These are phyloP conservation scores for Hemicrepidius hirtus DNA, from an alignment of 2,888 invertebrate genomes.

Conservation along the genomic window DNA sequence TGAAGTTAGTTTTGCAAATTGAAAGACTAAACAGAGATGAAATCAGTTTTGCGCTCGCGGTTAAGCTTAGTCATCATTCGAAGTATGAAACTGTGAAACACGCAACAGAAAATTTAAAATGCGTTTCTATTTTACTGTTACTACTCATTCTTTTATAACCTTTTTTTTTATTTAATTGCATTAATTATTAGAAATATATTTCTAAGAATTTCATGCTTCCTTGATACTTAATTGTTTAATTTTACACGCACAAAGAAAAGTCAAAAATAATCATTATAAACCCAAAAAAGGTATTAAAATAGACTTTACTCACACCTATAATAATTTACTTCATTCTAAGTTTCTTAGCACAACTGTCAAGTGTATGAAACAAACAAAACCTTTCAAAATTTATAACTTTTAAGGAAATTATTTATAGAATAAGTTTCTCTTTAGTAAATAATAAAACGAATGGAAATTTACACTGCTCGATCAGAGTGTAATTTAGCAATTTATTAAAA, in stretches of 20 bases:
- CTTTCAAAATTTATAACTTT: not conserved
- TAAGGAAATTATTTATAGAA: too few relatives aligned
- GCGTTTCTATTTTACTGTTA: not conserved
- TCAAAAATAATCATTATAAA: not conserved
- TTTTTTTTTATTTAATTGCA: not conserved
- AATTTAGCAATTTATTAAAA: conserved; percentile 32
- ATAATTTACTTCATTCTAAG: conserved; percentile 9
- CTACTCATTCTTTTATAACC: not conserved
- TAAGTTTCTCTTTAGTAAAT: not conserved
- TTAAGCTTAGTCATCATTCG: conserved; percentile 39
- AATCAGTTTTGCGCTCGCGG: conserved; percentile 24
- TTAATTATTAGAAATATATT: not conserved
- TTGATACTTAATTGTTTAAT: not conserved
- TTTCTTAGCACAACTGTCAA: not conserved
- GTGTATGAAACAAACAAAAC: not conserved
- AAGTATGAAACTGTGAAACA: conserved; percentile 32
- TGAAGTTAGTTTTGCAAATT: conserved; percentile 17
- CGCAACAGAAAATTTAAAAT: conserved; percentile 29
- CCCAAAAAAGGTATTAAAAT: conserved; percentile 28
- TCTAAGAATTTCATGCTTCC: not conserved
- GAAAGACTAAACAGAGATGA: conserved; percentile 28
- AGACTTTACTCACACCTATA: conserved; percentile 20
- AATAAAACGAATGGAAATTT: conserved; percentile 7
- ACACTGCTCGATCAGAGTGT: not conserved
- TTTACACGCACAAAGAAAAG: not conserved